These are phyloP conservation scores for Brachionus paranguensis DNA, from an alignment of 1,140 invertebrate genomes.

Conservation along the genomic window DNA sequence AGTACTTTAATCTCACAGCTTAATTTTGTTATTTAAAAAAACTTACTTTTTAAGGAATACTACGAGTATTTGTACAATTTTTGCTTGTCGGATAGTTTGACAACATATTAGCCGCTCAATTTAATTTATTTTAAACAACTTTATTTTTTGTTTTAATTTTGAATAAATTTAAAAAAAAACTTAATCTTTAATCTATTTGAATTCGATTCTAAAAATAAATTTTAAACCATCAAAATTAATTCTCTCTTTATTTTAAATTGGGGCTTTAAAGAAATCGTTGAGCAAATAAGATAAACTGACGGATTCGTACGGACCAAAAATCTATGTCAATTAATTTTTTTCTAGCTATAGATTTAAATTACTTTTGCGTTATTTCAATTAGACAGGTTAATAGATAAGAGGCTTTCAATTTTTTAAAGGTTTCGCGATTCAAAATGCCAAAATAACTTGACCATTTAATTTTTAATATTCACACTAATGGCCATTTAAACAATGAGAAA, in stretches of 20 bases:
- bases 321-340: constrained; percentile 32
- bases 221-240: constrained; percentile 15
- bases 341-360: neutral
- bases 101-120: neutral
- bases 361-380: constrained; percentile 10
- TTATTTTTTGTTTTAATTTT: neutral
- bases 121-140: constrained; percentile 19
- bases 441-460: neutral
- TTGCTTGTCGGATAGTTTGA: neutral
- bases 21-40: neutral
- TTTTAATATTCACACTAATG: neutral
- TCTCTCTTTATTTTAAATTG: neutral
- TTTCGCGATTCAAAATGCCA: neutral
- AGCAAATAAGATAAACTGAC: constrained; percentile 30
- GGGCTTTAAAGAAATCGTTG: constrained; percentile 8
- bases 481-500: too few relatives aligned
- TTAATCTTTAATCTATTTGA: constrained; percentile 20
- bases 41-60: neutral
- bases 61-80: constrained; percentile 19
- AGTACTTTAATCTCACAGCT: neutral
- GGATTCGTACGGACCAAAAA: neutral
- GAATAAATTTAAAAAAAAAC: neutral
- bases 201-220: neutral
- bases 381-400: constrained; percentile 34
- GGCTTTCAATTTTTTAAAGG: neutral